Base-by-base conservation (phyloP, 2,888 invertebrate genomes). In the Neoitamus cyanurus region DNA sequence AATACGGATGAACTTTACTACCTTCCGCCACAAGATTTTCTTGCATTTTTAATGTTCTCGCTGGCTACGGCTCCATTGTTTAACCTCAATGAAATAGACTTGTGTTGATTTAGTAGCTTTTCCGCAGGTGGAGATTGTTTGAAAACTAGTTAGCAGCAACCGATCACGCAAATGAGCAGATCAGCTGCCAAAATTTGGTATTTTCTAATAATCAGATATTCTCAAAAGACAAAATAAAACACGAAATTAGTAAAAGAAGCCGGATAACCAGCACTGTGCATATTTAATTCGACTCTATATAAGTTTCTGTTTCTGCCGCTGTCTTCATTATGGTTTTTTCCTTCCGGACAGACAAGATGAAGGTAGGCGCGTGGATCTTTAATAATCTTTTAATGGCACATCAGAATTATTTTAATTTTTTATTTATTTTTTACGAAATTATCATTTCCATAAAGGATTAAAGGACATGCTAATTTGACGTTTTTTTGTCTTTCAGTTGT, bases 401-500 rank as follows among this genome's bases (percentile, higher is more conserved):
- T 42, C 11, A 42, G n/a, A n/a, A n/a, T n/a, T n/a, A n/a, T n/a
- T n/a, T n/a, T n/a, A 37, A 13, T 37, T 13, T 11, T n/a, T n/a
- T 3, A 1, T 20, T 9, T 3, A 1, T 58, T 25, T 20, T 9
- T 58, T 20, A 9, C 25, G 9, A 58, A 58, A 20, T 58, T 58
- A 13, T 30, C 3, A 31, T 70, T 70, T 31, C 3, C 1, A 31
- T 30, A 3, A 11, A 9, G 2, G 9, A 58, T 58, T 58, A 31
- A n/a, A 70, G 0, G 3, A 75, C 11, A 34, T 34, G 6, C 37
- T 75, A 75, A 34, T 20, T 34, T 4, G 75, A 36, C 4, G 68
- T 1, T 68, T 83, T 25, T 68, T 25, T 25, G 0, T 4, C 58
- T 75, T 86, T 28, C 20, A 86, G 86, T 48, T 72, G 11, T 85